Evolutionary conservation across 2,888 invertebrate species (phyloP).

Genomic region (Helobdella robusta): DNA sequence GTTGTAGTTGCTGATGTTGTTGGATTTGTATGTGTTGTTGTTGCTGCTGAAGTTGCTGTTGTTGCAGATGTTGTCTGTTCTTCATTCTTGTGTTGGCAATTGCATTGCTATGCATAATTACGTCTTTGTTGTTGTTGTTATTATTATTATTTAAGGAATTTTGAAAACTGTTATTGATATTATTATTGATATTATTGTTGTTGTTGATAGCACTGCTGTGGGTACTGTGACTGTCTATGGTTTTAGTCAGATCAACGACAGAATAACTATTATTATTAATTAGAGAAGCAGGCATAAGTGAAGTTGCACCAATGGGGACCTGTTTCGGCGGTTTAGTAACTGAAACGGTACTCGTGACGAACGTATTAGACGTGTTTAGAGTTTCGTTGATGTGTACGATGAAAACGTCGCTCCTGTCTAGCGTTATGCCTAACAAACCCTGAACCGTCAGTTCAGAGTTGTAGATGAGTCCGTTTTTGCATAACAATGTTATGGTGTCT

Average conservation of each 20-base stretch:
- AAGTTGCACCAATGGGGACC: slow-evolving; percentile 5
- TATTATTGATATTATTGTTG: too few species aligned
- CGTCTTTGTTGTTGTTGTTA: too few species aligned
- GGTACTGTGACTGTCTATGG: not conserved
- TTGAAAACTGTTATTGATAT: too few species aligned
- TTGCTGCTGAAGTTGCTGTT: not conserved
- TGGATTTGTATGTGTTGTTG: not conserved
- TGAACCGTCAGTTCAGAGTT: slow-evolving; percentile 28
- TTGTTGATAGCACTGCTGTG: slow-evolving; percentile 6
- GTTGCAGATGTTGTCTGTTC: too few species aligned
- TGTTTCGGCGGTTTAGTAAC: not conserved
- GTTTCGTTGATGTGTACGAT: slow-evolving; percentile 30
- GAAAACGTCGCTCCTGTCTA: slow-evolving; percentile 31
- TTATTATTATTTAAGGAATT: too few species aligned
- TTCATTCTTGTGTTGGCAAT: too few species aligned
- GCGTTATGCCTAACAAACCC: slow-evolving; percentile 29
- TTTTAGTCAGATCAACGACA: slow-evolving; percentile 21
- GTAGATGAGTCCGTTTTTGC: slow-evolving; percentile 31
- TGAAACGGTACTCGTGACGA: too few species aligned
- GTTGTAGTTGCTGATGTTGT: not conserved
- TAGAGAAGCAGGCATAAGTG: not conserved
- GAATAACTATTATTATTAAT: not conserved
- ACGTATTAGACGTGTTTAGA: slow-evolving; percentile 25
- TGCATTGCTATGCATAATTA: too few species aligned
- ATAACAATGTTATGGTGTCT: slow-evolving; percentile 30